Percentiles rank a stretch among this genome's conserved stretches.
Conservation (phyloP, 37 sponge, comb jelly and placozoan genomes). For the Hexactinellida sp. region DNA sequence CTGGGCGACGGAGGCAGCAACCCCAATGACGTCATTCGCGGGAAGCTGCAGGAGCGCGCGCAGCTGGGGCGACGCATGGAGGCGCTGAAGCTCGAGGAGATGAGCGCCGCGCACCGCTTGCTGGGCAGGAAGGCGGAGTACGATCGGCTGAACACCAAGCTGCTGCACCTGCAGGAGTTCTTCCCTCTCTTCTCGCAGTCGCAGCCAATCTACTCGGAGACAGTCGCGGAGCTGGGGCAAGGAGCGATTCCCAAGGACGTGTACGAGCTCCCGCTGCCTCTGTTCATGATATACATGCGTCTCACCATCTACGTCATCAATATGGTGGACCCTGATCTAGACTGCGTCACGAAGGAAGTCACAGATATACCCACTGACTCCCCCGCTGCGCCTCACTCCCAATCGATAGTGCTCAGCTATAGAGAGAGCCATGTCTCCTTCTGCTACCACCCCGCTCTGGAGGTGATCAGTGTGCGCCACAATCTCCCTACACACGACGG, state of each 20-base stretch:
- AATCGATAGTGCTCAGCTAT: not conserved
- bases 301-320: conserved; percentile 12
- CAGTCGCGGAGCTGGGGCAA: not conserved
- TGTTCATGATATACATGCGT: conserved; percentile 14
- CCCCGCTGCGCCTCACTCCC: not conserved
- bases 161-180: not conserved
- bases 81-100: not conserved
- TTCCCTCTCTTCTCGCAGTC: not conserved
- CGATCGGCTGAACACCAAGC: not conserved
- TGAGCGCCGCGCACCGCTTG: not conserved
- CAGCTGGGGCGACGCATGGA: not conserved
- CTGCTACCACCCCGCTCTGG: not conserved
- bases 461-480: not conserved
- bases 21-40: not conserved
- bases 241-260: not conserved
- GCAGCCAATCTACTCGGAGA: not conserved
- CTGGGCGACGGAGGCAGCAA: not conserved
- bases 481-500: not conserved
- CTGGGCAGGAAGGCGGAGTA: not conserved
- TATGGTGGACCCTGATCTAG: not conserved
- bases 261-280: not conserved
- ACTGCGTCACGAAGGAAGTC: not conserved
- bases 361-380: not conserved
- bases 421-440: not conserved
- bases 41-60: not conserved